These are phyloP conservation scores for Danionella dracula DNA, from an alignment of 2,797 vertebrate genomes.

Conservation along the genomic window DNA sequence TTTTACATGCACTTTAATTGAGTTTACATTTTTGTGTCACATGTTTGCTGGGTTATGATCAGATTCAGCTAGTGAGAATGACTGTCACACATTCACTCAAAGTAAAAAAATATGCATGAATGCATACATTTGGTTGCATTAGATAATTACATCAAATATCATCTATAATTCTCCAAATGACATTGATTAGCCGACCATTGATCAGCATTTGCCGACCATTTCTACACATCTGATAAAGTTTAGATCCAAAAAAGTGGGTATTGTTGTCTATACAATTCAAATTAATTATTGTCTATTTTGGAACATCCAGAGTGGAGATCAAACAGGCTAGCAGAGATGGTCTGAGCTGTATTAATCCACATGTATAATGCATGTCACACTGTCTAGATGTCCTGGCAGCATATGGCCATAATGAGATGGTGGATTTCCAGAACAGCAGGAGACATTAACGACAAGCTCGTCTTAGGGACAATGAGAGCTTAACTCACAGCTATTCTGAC, in stretches of 20 bases:
- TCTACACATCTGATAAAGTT: constrained; percentile 15
- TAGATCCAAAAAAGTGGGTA: constrained; percentile 3
- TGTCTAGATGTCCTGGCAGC: constrained; percentile 42
- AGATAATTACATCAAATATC: no score
- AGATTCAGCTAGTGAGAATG: background rate
- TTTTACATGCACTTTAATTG: no score
- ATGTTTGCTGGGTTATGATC: no score
- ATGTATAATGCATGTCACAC: constrained; percentile 68
- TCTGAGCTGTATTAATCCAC: constrained; percentile 56
- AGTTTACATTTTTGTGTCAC: no score
- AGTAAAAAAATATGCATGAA: no score
- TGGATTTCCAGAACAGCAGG: constrained; percentile 28
- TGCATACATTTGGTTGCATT: no score
- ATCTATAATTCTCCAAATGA: no score
- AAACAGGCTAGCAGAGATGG: constrained; percentile 55
- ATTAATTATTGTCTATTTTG: constrained; percentile 60
- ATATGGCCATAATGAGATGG: constrained; percentile 27
- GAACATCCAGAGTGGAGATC: constrained; percentile 59
- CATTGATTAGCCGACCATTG: no score
- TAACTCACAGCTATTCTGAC: background rate
- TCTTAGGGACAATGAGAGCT: constrained; percentile 22
- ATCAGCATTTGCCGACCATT: background rate
- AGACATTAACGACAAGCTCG: constrained; percentile 38
- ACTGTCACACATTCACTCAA: background rate
- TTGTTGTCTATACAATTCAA: no score